Percentiles rank a stretch among this genome's conserved stretches.
Evolutionary conservation across 2,113 vertebrate genomes (phyloP).

Genomic region (Canis aureus): DNA sequence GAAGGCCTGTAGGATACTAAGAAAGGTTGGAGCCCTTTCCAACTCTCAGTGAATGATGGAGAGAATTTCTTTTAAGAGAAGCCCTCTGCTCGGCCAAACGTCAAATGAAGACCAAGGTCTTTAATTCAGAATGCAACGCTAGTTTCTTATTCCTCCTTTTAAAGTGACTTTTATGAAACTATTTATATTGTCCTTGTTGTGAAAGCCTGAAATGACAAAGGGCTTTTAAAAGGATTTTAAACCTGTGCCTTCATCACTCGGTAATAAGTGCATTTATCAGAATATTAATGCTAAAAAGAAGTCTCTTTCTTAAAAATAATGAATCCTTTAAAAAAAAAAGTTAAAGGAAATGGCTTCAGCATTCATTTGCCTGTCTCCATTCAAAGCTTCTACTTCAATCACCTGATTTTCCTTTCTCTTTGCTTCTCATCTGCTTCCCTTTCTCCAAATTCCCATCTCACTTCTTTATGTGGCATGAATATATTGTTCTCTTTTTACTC

Average conservation of each 20-base stretch:
- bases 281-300: not conserved
- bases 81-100: not conserved
- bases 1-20: not conserved
- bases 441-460: not conserved
- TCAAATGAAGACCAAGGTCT: not conserved
- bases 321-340: not conserved
- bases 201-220: constrained; percentile 18
- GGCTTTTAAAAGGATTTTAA: constrained; percentile 2
- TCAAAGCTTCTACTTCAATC: not conserved
- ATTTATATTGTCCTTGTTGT: constrained; percentile 2
- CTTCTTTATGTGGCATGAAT: not conserved
- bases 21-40: not conserved
- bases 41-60: not conserved
- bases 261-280: not conserved
- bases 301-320: not conserved
- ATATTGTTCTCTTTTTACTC: not conserved
- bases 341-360: not conserved
- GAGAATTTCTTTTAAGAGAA: constrained; percentile 31
- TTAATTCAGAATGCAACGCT: not conserved
- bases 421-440: not conserved
- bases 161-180: constrained; percentile 23
- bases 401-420: not conserved
- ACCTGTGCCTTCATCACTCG: not conserved
- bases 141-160: not conserved
- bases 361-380: not conserved